These are phyloP conservation scores for Papilio gigon DNA, from an alignment of 2,888 invertebrate genomes.

Conservation along the genomic window DNA sequence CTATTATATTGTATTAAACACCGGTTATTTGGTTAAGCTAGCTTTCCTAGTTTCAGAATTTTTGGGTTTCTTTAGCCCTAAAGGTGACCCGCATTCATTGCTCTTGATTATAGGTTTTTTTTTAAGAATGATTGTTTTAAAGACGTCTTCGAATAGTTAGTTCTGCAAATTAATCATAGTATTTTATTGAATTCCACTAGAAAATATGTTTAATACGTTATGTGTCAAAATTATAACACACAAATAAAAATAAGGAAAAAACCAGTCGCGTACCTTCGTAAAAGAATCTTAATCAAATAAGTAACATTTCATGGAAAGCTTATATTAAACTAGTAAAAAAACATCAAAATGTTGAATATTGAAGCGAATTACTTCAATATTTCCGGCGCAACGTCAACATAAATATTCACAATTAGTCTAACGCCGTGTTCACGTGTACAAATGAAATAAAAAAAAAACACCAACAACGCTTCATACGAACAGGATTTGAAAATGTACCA, in stretches of 20 bases:
- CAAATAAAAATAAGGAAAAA: neutral
- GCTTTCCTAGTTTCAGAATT: too few species aligned
- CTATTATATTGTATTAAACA: too few species aligned
- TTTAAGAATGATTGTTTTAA: neutral
- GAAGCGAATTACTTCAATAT: conserved; percentile 23
- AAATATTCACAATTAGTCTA: conserved; percentile 39
- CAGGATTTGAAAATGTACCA: conserved; percentile 25
- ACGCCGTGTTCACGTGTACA: conserved; percentile 37
- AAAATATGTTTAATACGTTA: too few species aligned
- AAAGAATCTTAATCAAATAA: conserved; percentile 20
- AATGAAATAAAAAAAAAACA: conserved; percentile 31
- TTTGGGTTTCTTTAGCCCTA: too few species aligned
- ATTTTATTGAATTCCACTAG: too few species aligned
- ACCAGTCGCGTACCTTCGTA: neutral
- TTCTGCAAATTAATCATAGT: neutral
- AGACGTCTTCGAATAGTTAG: neutral
- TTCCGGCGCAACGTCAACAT: conserved; percentile 32
- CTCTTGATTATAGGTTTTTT: too few species aligned
- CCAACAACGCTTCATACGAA: conserved; percentile 2
- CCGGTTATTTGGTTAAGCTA: too few species aligned
- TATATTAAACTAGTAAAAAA: conserved; percentile 21
- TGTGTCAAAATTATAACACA: neutral
- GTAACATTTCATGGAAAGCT: conserved; percentile 21
- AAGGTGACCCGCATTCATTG: too few species aligned
- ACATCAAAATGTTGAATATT: conserved; percentile 30